Conservation (phyloP, 92 coral and sea anemone genomes). For the Bergia puertoricense region DNA sequence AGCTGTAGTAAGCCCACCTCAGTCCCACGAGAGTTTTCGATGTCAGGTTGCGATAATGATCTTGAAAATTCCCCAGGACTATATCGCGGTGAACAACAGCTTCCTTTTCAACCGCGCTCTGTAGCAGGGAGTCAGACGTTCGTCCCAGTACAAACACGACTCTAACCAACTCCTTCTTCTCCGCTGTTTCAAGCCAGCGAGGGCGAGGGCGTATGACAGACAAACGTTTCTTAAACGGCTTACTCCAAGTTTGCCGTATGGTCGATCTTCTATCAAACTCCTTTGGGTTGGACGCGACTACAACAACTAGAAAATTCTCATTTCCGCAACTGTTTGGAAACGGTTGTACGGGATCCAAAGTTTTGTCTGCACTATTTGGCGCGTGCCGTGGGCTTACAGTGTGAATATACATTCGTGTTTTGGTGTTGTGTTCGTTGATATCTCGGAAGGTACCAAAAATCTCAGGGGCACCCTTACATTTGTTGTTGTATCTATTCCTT, state of each 20-base stretch:
- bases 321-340: background rate
- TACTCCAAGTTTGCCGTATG: conserved; percentile 9
- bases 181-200: background rate
- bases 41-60: conserved; percentile 11
- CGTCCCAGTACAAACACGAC: background rate
- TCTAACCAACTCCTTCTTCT: background rate
- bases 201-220: background rate
- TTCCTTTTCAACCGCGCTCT: conserved; percentile 8
- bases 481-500: background rate
- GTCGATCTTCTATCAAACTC: conserved; percentile 1
- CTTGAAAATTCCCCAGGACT: background rate
- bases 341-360: background rate
- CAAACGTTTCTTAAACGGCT: background rate
- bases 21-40: conserved; percentile 4
- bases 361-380: background rate
- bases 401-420: background rate
- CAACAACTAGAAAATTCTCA: background rate
- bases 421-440: background rate
- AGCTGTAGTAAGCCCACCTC: conserved; percentile 4
- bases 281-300: background rate
- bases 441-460: background rate
- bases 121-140: background rate
- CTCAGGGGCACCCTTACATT: background rate
- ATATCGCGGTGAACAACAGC: background rate
- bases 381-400: background rate